Percentiles rank a stretch among this genome's conserved stretches.
Conservation (phyloP, 2,888 invertebrate species). For the Tortricodes alternella region DNA sequence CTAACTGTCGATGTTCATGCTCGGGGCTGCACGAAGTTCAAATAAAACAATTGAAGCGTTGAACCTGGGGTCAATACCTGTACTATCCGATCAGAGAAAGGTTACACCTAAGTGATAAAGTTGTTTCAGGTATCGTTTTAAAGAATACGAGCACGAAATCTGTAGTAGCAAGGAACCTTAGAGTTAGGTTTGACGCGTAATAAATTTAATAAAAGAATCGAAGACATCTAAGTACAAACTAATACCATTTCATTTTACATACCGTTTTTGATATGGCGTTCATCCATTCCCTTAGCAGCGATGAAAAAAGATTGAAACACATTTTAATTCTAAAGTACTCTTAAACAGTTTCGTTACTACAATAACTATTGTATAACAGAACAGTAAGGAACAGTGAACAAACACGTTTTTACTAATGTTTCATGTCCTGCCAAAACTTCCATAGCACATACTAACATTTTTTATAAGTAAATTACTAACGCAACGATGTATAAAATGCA, state of each 20-base stretch:
- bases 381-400: too few relatives aligned
- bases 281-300: constrained; percentile 88
- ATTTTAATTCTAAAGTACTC: too few relatives aligned
- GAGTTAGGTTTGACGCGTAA: neutral
- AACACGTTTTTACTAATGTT: too few relatives aligned
- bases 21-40: neutral
- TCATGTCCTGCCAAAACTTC: too few relatives aligned
- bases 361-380: too few relatives aligned
- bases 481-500: too few relatives aligned
- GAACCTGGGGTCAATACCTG: neutral
- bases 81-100: neutral
- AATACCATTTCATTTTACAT: constrained; percentile 57
- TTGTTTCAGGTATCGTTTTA: neutral
- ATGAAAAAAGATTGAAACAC: constrained; percentile 37
- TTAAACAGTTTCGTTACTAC: neutral
- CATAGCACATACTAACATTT: too few relatives aligned
- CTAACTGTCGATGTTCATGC: too few relatives aligned
- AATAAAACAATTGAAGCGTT: neutral
- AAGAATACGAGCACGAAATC: neutral
- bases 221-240: too few relatives aligned
- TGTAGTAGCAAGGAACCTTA: neutral
- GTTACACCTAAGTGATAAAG: neutral
- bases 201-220: too few relatives aligned
- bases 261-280: constrained; percentile 91
- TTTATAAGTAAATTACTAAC: too few relatives aligned